Base-by-base conservation (phyloP, 2,888 invertebrate genomes). In the Pachliopta kotzebuea region DNA sequence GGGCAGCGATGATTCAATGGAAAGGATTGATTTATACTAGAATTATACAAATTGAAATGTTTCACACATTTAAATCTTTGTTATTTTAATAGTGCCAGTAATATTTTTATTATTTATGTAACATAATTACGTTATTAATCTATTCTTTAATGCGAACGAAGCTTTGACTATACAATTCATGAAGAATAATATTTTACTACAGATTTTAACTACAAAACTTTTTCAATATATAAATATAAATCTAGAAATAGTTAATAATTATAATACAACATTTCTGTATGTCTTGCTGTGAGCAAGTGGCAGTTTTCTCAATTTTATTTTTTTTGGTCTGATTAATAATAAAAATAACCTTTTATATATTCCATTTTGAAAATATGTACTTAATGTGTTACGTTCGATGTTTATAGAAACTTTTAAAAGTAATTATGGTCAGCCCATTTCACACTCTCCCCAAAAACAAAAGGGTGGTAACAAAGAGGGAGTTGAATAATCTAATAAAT, bases 391-490 rank as follows among this genome's bases (percentile, higher is more conserved):
- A 17, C 65, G 67, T 68, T 71, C 72, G 59, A 63, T 42, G 53
- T 63, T 68, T 70, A 67, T 69, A 72, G 72, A 68, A 69, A 68
- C 65, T 72, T 71, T 74, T 52, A 73, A 78, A 77, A 76, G 83
- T 83, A 78, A 82, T 72, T 76, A 77, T 76, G 84, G 79, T 77
- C 79, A 74, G 81, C 77, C 85, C 81, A 81, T 88, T 90, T 90
- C 88, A 87, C 90, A 85, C 90, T 76, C 78, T 79, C 90, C 90
- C 90, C 80, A 85, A 85, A 89, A 90, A 90, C 90, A 91, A 91
- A 69, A 84, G 83, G 81, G 74, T 69, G 69, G 60, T 61, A 62
- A 69, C 56, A 77, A 72, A 73, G 74, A 81, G 81, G 76, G 65
- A 23, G 58, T 50, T 56, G 37, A 74, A 72, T 80, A 85, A 86